Evolutionary conservation across 2,113 vertebrate species (phyloP), one percentile per base, ranked within the genome.

Genomic region (Sceloporus undulatus): DNA sequence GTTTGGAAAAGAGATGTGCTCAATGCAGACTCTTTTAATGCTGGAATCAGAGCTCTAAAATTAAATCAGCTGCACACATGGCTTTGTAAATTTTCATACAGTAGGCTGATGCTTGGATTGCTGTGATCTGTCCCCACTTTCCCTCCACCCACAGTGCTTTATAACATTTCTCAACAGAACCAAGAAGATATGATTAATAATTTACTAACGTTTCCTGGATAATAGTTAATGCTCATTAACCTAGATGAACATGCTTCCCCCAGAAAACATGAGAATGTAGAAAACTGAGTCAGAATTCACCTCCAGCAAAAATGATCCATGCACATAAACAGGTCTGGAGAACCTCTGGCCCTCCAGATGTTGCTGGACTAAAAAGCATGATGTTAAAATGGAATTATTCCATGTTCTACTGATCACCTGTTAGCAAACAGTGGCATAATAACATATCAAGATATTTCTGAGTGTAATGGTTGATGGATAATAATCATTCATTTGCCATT

Each of bases 1-100:
- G 78, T 84, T 83, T 78, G 73, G n/a, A 40, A 48, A 56, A 38
- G 59, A 78, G 74, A 77, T 19, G n/a, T 23, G 27, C 56, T 84
- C 42, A 29, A 10, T 18, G n/a, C 70, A 66, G 59, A 13, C 40
- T 76, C 9, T 76, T n/a, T 40, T 70, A 25, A 29, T 23, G 48
- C 81, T 70, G 62, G 66, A 78, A 88, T 78, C n/a, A 52, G 52
- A 59, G 42, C 59, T 83, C 23, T 68, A 54, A 66, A 88, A 70
- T 83, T 88, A 78, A 66, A 78, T 66, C 38, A 29, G 68, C 68
- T 42, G 75, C 75, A 68, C 38, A 86, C 75, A 27, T 59, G 21
- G 65, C 74, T 88, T 84, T 84, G 62, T 78, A 66, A 83, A 83
- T 70, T 56, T 77, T 70, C 75, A 56, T 70, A 77, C 42, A n/a